These are phyloP conservation scores for Caenorhabditis doughertyi DNA, from an alignment of 2,888 invertebrate species.

Conservation along the genomic window DNA sequence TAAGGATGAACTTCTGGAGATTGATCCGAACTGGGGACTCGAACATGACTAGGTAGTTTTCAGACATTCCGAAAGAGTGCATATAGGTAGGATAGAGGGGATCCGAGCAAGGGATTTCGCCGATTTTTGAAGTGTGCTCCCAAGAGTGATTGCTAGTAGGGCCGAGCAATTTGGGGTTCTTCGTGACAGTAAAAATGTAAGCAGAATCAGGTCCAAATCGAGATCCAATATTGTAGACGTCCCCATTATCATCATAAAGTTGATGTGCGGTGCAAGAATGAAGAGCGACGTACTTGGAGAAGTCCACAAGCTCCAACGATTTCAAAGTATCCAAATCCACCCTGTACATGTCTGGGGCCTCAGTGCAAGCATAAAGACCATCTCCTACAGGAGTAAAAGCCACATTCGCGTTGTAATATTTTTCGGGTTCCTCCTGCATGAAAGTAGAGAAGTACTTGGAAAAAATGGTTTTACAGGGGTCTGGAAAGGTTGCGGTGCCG, in stretches of 20 bases:
- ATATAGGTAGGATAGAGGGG: constrained; percentile 86
- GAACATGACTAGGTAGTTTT: constrained; percentile 91
- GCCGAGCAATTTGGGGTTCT: constrained; percentile 56
- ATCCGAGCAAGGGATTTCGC: constrained; percentile 57
- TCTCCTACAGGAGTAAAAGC: constrained; percentile 88
- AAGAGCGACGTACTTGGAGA: constrained; percentile 65
- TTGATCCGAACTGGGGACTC: constrained; percentile 89
- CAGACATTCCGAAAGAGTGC: constrained; percentile 94
- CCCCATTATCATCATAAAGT: constrained; percentile 69
- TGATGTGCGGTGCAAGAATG: constrained; percentile 76
- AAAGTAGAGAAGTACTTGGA: constrained; percentile 81
- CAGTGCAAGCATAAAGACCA: constrained; percentile 91
- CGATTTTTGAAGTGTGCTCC: constrained; percentile 52
- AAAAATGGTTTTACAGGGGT: constrained; percentile 87
- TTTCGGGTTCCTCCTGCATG: constrained; percentile 57
- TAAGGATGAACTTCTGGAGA: constrained; percentile 58
- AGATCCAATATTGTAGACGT: constrained; percentile 74
- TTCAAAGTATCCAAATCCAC: constrained; percentile 89
- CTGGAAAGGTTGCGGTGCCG: constrained; percentile 88
- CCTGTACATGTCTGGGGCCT: constrained; percentile 89
- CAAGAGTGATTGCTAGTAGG: constrained; percentile 21
- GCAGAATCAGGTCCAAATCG: constrained; percentile 68
- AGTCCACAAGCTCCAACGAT: constrained; percentile 84
- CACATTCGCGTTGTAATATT: constrained; percentile 92
- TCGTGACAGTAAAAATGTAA: constrained; percentile 73